Evolutionary conservation across 2,888 invertebrate species (phyloP), one percentile per base, ranked within the genome.

Genomic region (Eupithecia tripunctaria): DNA sequence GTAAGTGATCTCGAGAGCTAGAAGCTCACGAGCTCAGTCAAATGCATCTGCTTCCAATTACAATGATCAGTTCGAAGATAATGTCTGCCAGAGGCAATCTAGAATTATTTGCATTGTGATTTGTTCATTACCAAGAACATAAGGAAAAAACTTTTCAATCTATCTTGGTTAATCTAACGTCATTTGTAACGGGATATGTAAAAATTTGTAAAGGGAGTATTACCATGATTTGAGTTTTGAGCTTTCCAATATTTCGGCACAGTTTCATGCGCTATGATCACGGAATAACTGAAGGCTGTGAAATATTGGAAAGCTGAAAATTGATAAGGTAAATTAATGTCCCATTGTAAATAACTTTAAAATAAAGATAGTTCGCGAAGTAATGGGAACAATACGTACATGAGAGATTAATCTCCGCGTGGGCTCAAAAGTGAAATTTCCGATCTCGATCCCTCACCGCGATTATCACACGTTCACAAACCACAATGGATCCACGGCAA

Each of bases 391-490:
- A n/a, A 75, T 78, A 80, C 76, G 64, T 80, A 81, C 84, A 82
- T 82, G 74, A 79, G 77, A 70, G 77, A 80, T 82, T 81, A 79
- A 82, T 82, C 82, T 77, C 75, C 76, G 80, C 76, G 82, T 82
- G 79, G 81, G 81, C 85, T 85, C 86, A 89, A 88, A 91, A 91
- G 92, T 89, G 92, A 93, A 92, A 91, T 88, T 88, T 85, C 64
- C 79, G 87, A 90, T 91, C 88, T 91, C 79, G 86, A 90, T 91
- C 88, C 91, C 88, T 82, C 89, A 89, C 84, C 82, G 77, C 82
- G 87, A 91, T 89, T 90, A 87, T 81, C 87, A 88, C 87, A 89
- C 87, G 83, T 82, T 84, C 76, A 77, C 77, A 74, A 74, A 72
- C 74, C 81, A 82, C 82, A 80, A 73, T 79, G 78, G 74, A 71